Evolutionary conservation across 2,797 vertebrate species (phyloP), one percentile per base, ranked within the genome.

Genomic region (Lacerta bilineata): DNA sequence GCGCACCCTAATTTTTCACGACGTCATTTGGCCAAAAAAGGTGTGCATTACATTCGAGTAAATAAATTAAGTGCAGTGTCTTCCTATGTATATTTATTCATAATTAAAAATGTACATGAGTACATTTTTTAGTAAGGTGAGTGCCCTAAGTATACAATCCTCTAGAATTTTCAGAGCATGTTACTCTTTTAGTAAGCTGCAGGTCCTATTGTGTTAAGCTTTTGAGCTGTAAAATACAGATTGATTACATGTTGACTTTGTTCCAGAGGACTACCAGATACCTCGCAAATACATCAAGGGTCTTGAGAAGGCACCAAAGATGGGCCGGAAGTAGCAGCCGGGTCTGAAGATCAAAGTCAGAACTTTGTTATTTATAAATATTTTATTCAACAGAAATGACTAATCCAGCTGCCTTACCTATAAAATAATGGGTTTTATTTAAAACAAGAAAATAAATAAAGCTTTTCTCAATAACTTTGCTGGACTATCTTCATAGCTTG

Each of bases 261-360:
- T 98, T 98, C 91, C 96, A 99, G 99, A 99, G 90, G 97, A 98
- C 23, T 99, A 98, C 95, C 97, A 97, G 84, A 98, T 99, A 94
- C 98, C 98, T 93, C 97, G 98, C 82, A 99, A 98, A 94, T 97
- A 98, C 85, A 96, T 99, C 89, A 97, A 98, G 72, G 99, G 99
- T 91, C 96, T 99, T 55, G 98, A 99, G 75, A 99, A 98, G 95
- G 97, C 98, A 87, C 95, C 97, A 13, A 99, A 98, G 95, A 90
- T 96, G 23, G 96, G 97, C 90, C 98, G 97, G 95, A 99, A 98
- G 96, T 99, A 99, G 91, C 98, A 97, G 90, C 80, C 93, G 75
- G 15, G 59, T 18, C 61, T n/a, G 59, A 68, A 81, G 69, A 85
- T 50, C n/a, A 59, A n/a, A 71, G 39, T 39, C 20, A 64, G 18